Conservation (phyloP, 1,140 invertebrate genomes). For the Fragariocoptes setiger region DNA sequence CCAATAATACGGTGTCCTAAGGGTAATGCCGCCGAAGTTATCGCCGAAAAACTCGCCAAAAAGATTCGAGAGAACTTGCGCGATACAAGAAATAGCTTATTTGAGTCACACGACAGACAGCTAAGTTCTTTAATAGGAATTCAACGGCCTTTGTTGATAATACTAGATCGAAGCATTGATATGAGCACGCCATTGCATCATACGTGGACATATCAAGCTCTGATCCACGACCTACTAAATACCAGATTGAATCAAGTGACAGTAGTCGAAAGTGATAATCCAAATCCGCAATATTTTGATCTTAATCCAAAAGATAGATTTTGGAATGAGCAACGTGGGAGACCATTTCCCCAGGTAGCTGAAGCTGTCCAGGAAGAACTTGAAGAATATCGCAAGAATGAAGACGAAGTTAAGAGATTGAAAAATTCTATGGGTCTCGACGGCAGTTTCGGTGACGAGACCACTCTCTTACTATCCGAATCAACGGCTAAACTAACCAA, state of each 20-base stretch:
- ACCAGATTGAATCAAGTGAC: slow-evolving; percentile 55
- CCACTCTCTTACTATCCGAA: slow-evolving; percentile 42
- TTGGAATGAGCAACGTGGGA: slow-evolving; percentile 71
- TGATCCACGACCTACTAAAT: slow-evolving; percentile 77
- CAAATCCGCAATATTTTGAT: slow-evolving; percentile 61
- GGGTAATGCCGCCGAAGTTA: slow-evolving; percentile 91
- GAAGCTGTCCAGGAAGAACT: slow-evolving; percentile 93
- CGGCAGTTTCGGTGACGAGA: slow-evolving; percentile 16
- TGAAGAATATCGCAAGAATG: slow-evolving; percentile 58
- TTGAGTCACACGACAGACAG: slow-evolving; percentile 17
- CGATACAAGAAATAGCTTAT: slow-evolving; percentile 81
- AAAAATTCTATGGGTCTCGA: slow-evolving; percentile 51
- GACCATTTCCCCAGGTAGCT: slow-evolving; percentile 82
- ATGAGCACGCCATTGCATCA: slow-evolving; percentile 91
- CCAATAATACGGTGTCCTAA: slow-evolving; percentile 78
- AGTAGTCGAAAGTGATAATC: slow-evolving; percentile 30
- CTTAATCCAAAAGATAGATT: slow-evolving; percentile 57
- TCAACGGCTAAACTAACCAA: slow-evolving; percentile 73
- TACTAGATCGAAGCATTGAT: slow-evolving; percentile 79
- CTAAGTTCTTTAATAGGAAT: slow-evolving; percentile 19
- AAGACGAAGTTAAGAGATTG: slow-evolving; percentile 79
- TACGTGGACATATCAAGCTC: slow-evolving; percentile 95
- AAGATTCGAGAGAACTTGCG: slow-evolving; percentile 83
- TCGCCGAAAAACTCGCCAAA: slow-evolving; percentile 82
- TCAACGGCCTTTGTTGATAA: slow-evolving; percentile 59